Percentiles rank a stretch among this genome's conserved stretches.
These are phyloP conservation scores for Pleuronectes platessa DNA, from an alignment of 2,113 vertebrate genomes.

Conservation along the genomic window DNA sequence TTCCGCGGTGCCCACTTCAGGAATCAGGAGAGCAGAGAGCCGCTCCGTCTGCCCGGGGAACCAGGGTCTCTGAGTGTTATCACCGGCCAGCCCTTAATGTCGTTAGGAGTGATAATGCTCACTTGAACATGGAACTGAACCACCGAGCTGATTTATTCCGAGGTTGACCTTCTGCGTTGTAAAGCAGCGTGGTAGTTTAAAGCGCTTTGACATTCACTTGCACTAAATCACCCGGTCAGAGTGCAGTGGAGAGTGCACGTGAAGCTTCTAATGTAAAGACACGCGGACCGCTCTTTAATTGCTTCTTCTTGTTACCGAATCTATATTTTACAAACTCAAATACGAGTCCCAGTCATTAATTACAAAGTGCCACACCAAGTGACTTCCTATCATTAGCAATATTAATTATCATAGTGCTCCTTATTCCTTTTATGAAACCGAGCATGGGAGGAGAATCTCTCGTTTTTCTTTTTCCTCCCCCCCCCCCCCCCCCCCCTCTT, in stretches of 20 bases:
- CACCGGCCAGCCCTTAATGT: conserved; percentile 64
- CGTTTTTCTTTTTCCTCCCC: not conserved
- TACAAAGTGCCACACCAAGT: conserved; percentile 82
- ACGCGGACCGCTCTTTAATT: conserved; percentile 62
- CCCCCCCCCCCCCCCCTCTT: conserved; percentile 37
- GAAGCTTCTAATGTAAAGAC: conserved; percentile 33
- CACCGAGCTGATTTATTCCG: conserved; percentile 65
- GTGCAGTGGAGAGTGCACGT: conserved; percentile 40
- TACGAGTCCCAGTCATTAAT: conserved; percentile 75
- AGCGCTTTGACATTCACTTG: conserved; percentile 60
- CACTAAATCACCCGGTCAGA: conserved; percentile 69
- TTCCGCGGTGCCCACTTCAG: conserved; percentile 58
- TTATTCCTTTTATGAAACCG: conserved; percentile 83
- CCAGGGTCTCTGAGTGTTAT: conserved; percentile 57
- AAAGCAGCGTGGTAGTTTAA: conserved; percentile 60
- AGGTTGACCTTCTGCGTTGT: conserved; percentile 62
- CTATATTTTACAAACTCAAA: conserved; percentile 60
- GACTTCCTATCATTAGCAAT: conserved; percentile 83
- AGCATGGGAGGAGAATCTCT: conserved; percentile 73
- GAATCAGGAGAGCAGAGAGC: conserved; percentile 58
- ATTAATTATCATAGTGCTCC: conserved; percentile 83
- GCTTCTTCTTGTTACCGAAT: conserved; percentile 46
- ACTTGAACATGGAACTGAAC: conserved; percentile 72
- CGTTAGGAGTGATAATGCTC: conserved; percentile 80
- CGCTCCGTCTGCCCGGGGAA: conserved; percentile 48